Percentiles rank a stretch among this genome's conserved stretches.
phyloP scores from a whole-genome alignment of 2,888 invertebrate genomes.

The Bhutanitis thaidina region DNA sequence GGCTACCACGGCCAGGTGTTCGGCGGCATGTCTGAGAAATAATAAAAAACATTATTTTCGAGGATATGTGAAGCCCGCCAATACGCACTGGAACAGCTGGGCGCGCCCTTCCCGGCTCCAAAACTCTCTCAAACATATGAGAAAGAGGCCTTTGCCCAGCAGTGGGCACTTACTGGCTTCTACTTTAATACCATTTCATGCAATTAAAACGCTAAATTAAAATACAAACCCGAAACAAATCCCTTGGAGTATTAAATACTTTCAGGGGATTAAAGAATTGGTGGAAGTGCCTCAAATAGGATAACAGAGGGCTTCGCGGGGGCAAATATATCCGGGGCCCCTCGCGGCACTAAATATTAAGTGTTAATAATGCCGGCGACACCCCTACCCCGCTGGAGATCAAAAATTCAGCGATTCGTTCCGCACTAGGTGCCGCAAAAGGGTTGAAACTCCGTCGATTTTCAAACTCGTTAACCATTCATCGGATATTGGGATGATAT shows the following conservation, averaged over 20 bases:
- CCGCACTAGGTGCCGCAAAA: conserved; percentile 51
- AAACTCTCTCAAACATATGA: no score
- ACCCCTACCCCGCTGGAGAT: conserved; percentile 43
- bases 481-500: conserved; percentile 50
- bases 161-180: no score
- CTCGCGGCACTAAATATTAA: conserved; percentile 62
- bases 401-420: conserved; percentile 68
- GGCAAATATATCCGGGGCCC: conserved; percentile 40
- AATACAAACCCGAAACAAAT: background rate
- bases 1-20: no score
- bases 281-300: conserved; percentile 16
- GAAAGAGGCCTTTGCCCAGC: no score
- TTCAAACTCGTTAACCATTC: conserved; percentile 49
- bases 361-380: conserved; percentile 65
- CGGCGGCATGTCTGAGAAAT: no score
- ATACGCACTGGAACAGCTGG: no score
- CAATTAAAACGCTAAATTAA: background rate
- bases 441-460: conserved; percentile 50
- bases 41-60: no score
- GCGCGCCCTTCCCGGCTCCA: no score
- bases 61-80: no score
- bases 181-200: no score
- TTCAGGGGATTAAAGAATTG: conserved; percentile 19
- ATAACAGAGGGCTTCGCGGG: conserved; percentile 39
- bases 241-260: conserved; percentile 15